Conservation (phyloP, 2,113 vertebrate species). For the Candoia aspera region DNA sequence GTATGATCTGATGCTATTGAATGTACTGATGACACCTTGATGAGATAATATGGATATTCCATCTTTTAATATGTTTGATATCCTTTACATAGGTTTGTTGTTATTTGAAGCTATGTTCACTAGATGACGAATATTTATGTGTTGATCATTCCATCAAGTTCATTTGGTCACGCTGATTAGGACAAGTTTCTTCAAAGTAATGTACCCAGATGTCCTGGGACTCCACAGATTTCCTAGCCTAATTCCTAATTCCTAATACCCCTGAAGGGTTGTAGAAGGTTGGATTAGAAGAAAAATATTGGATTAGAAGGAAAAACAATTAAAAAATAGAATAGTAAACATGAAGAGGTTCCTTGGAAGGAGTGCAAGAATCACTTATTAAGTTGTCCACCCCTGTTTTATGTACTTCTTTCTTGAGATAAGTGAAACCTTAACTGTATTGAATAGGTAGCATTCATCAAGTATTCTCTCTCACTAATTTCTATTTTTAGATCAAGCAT, state of each 20-base stretch:
- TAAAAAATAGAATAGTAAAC: background rate
- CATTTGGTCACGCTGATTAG: too few relatives aligned
- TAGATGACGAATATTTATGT: background rate
- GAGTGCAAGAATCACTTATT: slow-evolving; percentile 29
- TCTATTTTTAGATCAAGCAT: slow-evolving; percentile 41
- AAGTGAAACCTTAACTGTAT: background rate
- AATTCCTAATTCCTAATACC: background rate
- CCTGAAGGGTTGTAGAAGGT: background rate
- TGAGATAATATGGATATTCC: background rate
- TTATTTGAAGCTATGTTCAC: background rate
- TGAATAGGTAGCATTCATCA: slow-evolving; percentile 58
- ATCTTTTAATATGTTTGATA: background rate
- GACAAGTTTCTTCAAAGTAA: too few relatives aligned
- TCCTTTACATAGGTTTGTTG: background rate
- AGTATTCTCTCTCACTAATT: slow-evolving; percentile 64
- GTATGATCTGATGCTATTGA: background rate
- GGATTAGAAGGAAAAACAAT: background rate
- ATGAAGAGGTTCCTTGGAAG: background rate
- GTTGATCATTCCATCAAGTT: background rate
- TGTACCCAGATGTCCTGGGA: too few relatives aligned
- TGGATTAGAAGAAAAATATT: background rate
- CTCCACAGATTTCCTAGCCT: background rate
- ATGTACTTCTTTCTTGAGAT: background rate
- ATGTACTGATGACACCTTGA: too few relatives aligned
- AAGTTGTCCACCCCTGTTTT: background rate